Evolutionary conservation across 1,140 invertebrate species (phyloP).

Genomic region (Choristoneura fumiferana): DNA sequence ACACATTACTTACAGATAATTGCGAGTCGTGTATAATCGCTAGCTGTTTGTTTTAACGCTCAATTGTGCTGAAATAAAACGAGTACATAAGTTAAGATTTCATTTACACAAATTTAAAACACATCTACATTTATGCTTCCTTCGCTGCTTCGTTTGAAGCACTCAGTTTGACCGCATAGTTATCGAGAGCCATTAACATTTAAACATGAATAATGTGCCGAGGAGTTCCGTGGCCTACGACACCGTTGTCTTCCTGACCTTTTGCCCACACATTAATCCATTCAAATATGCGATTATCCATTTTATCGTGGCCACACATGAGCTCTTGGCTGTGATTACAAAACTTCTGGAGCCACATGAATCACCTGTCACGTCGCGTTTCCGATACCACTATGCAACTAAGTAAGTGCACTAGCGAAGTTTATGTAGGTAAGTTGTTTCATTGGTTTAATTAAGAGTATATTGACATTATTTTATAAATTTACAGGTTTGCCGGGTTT

Average conservation of each 20-base stretch:
- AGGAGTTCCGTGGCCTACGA: constrained; percentile 16
- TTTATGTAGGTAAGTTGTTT: background rate
- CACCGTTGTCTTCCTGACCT: constrained; percentile 19
- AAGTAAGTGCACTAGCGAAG: too few species aligned
- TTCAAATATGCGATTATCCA: constrained; percentile 26
- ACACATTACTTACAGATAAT: too few species aligned
- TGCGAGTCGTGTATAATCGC: too few species aligned
- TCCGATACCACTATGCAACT: background rate
- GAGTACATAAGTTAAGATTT: too few species aligned
- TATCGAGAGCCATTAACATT: constrained; percentile 26
- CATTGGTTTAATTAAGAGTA: background rate
- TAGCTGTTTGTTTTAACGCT: too few species aligned
- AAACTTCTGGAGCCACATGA: background rate
- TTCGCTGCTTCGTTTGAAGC: background rate
- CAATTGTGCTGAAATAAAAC: too few species aligned
- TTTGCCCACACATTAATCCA: constrained; percentile 25
- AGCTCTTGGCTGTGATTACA: background rate
- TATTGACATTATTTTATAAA: too few species aligned
- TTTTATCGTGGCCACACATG: constrained; percentile 7
- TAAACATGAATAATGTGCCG: constrained; percentile 28
- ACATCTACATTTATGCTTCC: constrained; percentile 6
- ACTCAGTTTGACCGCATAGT: constrained; percentile 16
- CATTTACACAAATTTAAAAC: background rate
- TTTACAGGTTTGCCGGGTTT: too few species aligned
- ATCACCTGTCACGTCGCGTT: constrained; percentile 9